Base-by-base conservation (phyloP, 1,140 invertebrate genomes). In the Radopholus similis region DNA sequence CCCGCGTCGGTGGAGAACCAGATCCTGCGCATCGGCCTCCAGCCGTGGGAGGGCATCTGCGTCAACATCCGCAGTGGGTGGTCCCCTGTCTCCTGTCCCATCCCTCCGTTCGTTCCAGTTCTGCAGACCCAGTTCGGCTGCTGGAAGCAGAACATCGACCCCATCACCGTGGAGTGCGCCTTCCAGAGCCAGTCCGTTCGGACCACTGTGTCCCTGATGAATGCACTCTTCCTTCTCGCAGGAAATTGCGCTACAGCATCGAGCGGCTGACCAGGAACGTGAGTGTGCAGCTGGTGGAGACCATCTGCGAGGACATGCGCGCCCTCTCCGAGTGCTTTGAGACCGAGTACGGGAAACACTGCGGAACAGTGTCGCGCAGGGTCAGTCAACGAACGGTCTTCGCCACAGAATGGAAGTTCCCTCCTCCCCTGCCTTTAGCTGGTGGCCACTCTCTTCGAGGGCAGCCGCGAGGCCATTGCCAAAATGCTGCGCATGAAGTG, bases 401-500 rank as follows among this genome's bases (percentile, higher is more conserved):
- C 38, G 8, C 21, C 8, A 38, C 11, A 57, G 35, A 58, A 38
- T 26, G 9, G 35, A 21, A 59, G 40, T 11, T n/a, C 1, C 28
- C 15, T 34, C 1, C 1, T 35, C 11, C 40, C 26, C 32, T 40
- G 18, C 21, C 23, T 49, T 21, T 21, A 62, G 58, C 28, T 62
- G 49, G 44, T 62, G 4, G 40, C 8, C 42, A 49, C 42, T 51
- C 30, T 62, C 21, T 62, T 62, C 2, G 40, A 49, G 4, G 44
- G 32, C 21, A 62, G 58, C 40, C 38, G 58, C 11, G 58, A 51
- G 13, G 18, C 58, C 3, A 62, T 62, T 42, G 40, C 40, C 13
- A 62, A 49, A 62, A 62, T 62, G 58, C 44, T 62, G 5, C 42
- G 40, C 21, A 62, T 62, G 30, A 62, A 62, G 44, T 62, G 58